Conservation (phyloP, 2,888 invertebrate genomes). For the Drosophila rellima region DNA sequence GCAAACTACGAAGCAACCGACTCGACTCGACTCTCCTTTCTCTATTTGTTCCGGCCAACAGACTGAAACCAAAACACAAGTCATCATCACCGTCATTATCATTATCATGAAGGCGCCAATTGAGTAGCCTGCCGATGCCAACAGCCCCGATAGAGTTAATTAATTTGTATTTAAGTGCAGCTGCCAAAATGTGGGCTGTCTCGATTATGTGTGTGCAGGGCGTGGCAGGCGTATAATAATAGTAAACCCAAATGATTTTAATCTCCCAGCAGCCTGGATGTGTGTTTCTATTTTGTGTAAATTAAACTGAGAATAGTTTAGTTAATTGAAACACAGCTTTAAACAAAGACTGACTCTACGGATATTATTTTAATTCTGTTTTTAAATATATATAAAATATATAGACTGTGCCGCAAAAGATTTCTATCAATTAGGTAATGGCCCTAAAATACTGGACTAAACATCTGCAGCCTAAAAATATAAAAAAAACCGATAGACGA, state of each 20-base stretch:
- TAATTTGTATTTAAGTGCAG: slow-evolving; percentile 72
- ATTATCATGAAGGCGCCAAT: slow-evolving; percentile 17
- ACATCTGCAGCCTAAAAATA: neutral
- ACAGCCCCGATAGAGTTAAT: slow-evolving; percentile 64
- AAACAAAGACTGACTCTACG: neutral
- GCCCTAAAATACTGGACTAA: too few relatives aligned
- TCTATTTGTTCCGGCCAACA: slow-evolving; percentile 6
- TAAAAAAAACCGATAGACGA: too few relatives aligned
- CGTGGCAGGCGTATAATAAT: slow-evolving; percentile 24
- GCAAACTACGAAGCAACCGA: slow-evolving; percentile 60
- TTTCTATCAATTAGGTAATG: neutral
- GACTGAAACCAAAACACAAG: slow-evolving; percentile 14
- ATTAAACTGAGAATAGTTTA: slow-evolving; percentile 16
- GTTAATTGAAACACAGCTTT: slow-evolving; percentile 4
- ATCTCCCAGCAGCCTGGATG: slow-evolving; percentile 7
- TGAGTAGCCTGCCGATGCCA: slow-evolving; percentile 27
- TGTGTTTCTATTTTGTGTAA: neutral
- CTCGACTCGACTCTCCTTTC: neutral
- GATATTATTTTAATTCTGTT: neutral
- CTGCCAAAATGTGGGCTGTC: slow-evolving; percentile 32
- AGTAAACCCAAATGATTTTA: slow-evolving; percentile 17
- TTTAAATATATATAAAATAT: neutral
- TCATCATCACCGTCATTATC: slow-evolving; percentile 29
- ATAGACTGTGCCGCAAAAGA: neutral
- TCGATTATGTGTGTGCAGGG: slow-evolving; percentile 8